Evolutionary conservation across 2,113 vertebrate genomes (phyloP).

Genomic region (Clarias gariepinus): DNA sequence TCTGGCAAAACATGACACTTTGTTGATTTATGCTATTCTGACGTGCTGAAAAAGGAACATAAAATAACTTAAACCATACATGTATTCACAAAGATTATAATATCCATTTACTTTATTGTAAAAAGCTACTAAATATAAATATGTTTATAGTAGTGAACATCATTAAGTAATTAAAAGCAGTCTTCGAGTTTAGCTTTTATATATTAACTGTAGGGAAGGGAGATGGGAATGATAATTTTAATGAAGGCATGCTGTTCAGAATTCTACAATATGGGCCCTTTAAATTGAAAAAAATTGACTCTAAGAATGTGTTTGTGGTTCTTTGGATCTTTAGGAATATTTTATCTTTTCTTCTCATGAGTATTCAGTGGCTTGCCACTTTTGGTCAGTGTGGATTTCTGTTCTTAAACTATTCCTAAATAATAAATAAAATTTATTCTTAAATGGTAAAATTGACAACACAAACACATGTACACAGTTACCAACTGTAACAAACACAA

Average conservation of each 20-base stretch:
- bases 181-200: not conserved
- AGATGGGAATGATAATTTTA: no score
- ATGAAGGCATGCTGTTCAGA: no score
- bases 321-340: not conserved
- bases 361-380: constrained; percentile 1
- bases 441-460: not conserved
- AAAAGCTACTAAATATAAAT: not conserved
- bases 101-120: not conserved
- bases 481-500: not conserved
- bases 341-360: not conserved
- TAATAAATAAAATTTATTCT: no score
- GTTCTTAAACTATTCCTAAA: not conserved
- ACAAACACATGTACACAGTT: not conserved
- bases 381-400: constrained; percentile 8
- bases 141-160: not conserved
- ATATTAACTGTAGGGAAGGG: not conserved
- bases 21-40: not conserved
- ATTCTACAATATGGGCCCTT: constrained; percentile 3
- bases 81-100: not conserved
- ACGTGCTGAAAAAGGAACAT: not conserved
- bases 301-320: not conserved
- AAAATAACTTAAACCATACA: not conserved
- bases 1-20: not conserved
- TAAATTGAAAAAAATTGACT: not conserved
- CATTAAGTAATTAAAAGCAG: not conserved